Conservation (phyloP, 2,797 vertebrate species). For the Heliangelus exortis region DNA sequence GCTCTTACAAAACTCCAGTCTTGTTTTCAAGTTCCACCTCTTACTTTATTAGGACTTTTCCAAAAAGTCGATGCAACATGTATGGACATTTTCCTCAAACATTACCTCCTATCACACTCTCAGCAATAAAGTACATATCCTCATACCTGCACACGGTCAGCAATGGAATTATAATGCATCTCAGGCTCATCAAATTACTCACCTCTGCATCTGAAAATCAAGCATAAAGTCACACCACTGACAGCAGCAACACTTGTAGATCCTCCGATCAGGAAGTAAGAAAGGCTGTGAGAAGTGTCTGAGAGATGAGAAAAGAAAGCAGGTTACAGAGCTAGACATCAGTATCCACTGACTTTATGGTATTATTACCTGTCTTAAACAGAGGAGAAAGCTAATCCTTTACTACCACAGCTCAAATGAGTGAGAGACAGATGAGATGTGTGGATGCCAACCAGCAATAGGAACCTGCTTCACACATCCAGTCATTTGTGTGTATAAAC, state of each 20-base stretch:
- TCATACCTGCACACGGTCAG: neutral
- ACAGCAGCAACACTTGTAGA: neutral
- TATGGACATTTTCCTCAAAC: neutral
- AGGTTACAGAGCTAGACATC: neutral
- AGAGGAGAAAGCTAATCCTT: neutral
- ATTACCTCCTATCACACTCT: neutral
- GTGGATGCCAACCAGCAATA: neutral
- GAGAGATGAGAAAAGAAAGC: neutral
- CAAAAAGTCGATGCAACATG: neutral
- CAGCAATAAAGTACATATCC: neutral
- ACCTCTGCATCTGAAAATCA: constrained; percentile 2
- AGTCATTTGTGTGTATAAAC: neutral
- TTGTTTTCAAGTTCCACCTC: neutral
- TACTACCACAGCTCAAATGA: neutral
- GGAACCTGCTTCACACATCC: neutral
- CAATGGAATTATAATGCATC: neutral
- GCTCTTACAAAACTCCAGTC: neutral
- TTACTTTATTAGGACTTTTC: neutral
- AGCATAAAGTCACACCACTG: neutral
- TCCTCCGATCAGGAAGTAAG: neutral
- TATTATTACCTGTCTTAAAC: neutral
- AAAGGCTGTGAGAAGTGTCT: neutral
- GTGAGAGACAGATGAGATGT: neutral
- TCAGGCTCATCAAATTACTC: neutral
- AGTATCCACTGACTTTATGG: neutral